Evolutionary conservation across 1,140 invertebrate species (phyloP), one percentile per base, ranked within the genome.

Genomic region (Holotrichia oblita): DNA sequence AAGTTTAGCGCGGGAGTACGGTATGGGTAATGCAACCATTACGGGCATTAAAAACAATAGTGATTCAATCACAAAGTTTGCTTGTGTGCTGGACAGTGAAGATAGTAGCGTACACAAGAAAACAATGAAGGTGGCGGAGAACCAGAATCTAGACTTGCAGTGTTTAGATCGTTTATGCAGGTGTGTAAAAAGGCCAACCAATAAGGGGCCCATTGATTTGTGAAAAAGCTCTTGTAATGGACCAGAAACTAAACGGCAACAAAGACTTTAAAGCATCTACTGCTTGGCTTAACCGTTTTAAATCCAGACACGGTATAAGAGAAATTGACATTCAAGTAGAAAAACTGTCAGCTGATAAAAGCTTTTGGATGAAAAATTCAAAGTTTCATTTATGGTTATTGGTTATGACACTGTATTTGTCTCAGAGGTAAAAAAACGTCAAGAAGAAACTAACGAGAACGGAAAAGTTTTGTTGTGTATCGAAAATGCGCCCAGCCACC

Each of bases 161-260:
- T 34, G 3, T 34, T 27, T 20, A 69, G 17, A 69, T 27, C 20
- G 61, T 69, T 27, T 9, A 27, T 24, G 22, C 20, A 27, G 24
- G 8, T 27, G 10, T 14, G 12, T 69, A 69, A 8, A 20, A 69
- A 2, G 12, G 27, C 6, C 22, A 69, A 69, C 22, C 22, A 69
- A 69, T 69, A 69, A 69, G 22, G 9, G 61, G 27, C 22, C 22
- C 22, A 22, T 27, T 24, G 61, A 69, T 69, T 27, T 69, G 61
- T 69, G 10, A 69, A 69, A 69, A 69, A 3, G 20, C 24, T 9
- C 61, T 69, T 69, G 24, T 27, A 34, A 27, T 69, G 20, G 24
- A 69, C 27, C 20, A 9, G 22, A 2, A 69, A 69, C 12, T 27
- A 69, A 14, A 2, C 10, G 61, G 17, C 22, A 14, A 27, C 2